phyloP scores from a whole-genome alignment of 2,888 invertebrate species.

The Hirtodrosophila trivittata region DNA sequence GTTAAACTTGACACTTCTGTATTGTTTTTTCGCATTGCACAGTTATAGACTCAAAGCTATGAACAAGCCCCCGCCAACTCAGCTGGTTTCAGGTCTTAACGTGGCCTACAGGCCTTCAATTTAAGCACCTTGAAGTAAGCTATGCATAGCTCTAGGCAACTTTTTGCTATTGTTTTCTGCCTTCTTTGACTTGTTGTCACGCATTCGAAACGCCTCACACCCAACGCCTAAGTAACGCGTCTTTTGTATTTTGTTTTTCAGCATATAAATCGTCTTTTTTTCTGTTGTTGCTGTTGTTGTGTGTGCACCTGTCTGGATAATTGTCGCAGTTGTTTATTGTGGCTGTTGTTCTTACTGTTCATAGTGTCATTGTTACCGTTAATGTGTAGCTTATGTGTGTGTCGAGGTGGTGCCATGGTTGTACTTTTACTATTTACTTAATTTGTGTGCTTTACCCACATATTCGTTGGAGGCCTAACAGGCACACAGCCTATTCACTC shows the following conservation, averaged over 20 bases:
- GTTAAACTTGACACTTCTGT: slow-evolving; percentile 6
- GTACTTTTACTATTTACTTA: slow-evolving; percentile 23
- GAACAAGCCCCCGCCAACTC: slow-evolving; percentile 17
- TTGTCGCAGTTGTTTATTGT: slow-evolving; percentile 45
- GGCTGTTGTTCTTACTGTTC: slow-evolving; percentile 42
- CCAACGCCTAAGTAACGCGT: slow-evolving; percentile 50
- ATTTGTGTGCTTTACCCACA: slow-evolving; percentile 12
- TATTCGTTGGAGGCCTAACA: no score
- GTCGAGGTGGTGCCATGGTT: slow-evolving; percentile 25
- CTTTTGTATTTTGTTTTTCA: slow-evolving; percentile 46
- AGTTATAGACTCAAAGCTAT: slow-evolving; percentile 18
- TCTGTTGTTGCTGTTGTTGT: slow-evolving; percentile 26
- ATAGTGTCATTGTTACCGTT: slow-evolving; percentile 8
- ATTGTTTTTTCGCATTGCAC: slow-evolving; percentile 17
- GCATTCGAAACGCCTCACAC: slow-evolving; percentile 5
- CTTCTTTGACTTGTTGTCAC: slow-evolving; percentile 45
- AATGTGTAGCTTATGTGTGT: slow-evolving; percentile 31
- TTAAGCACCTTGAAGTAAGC: slow-evolving; percentile 39
- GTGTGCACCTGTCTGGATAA: slow-evolving; percentile 65
- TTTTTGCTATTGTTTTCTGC: slow-evolving; percentile 42
- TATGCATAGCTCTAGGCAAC: slow-evolving; percentile 22
- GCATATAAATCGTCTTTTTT: slow-evolving; percentile 28
- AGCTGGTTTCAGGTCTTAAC: slow-evolving; percentile 26
- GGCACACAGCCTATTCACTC: neutral
- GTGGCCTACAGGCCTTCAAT: slow-evolving; percentile 55